phyloP scores from a whole-genome alignment of 2,888 invertebrate species.

The Myopa testacea region DNA sequence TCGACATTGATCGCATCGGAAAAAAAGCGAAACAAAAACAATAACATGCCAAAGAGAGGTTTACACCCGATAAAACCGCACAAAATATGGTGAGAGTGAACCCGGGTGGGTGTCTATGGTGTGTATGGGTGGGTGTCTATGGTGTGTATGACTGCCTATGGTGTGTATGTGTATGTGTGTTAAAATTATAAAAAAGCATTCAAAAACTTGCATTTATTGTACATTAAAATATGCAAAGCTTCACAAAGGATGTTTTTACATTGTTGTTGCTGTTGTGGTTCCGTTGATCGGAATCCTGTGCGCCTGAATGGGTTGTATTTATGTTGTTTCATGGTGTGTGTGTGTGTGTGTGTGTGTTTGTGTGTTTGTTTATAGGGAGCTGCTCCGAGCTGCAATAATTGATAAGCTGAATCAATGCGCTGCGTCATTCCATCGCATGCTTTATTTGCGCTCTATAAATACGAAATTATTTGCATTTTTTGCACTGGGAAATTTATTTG shows the following conservation, averaged over 20 bases:
- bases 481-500: not conserved
- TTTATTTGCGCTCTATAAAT: constrained; percentile 11
- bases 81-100: too few species aligned
- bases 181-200: too few species aligned
- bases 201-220: too few species aligned
- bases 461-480: not conserved
- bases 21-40: too few species aligned
- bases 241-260: not conserved
- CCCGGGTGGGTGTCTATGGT: too few species aligned
- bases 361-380: not conserved
- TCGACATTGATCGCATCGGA: too few species aligned
- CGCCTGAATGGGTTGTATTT: not conserved
- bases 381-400: constrained; percentile 16
- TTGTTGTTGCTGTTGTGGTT: not conserved
- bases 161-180: too few species aligned
- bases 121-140: too few species aligned
- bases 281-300: not conserved
- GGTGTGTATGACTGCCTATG: too few species aligned
- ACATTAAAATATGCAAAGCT: too few species aligned
- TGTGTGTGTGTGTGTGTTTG: not conserved
- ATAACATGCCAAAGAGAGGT: too few species aligned
- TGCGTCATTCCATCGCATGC: not conserved
- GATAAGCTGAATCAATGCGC: constrained; percentile 22
- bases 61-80: too few species aligned
- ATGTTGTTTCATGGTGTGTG: not conserved